These are phyloP conservation scores for Ctenomys sociabilis DNA, from an alignment of 2,113 vertebrate genomes.

Conservation along the genomic window DNA sequence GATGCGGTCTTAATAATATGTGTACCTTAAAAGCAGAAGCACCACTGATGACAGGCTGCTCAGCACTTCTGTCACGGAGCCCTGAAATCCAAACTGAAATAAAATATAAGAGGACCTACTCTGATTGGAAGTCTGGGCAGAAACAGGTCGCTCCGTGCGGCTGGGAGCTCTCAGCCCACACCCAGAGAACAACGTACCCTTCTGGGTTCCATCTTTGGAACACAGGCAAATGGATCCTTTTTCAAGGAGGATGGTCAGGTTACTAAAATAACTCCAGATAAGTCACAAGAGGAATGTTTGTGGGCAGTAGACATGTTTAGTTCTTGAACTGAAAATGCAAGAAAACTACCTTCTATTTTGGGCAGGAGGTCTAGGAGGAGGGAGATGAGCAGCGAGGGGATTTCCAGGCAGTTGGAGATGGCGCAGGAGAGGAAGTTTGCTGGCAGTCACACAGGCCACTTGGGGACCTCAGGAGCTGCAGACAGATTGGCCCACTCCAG, in stretches of 20 bases:
- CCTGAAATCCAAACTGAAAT: neutral
- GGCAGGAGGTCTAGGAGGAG: neutral
- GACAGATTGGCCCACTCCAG: too few species aligned
- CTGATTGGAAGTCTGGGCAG: neutral
- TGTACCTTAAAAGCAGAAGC: neutral
- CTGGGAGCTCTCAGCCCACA: neutral
- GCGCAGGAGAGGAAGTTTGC: neutral
- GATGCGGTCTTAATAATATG: neutral
- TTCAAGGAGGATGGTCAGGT: neutral
- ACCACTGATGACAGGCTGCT: neutral
- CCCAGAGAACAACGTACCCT: neutral
- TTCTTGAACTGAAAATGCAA: neutral
- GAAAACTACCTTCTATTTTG: neutral
- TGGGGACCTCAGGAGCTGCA: neutral
- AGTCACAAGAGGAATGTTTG: neutral
- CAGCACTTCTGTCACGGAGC: too few species aligned
- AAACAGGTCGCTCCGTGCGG: neutral
- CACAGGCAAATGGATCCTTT: neutral
- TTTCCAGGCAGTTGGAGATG: neutral
- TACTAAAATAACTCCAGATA: neutral
- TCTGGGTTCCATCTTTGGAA: neutral
- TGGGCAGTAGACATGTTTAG: neutral
- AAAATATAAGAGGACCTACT: neutral
- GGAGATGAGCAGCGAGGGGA: neutral
- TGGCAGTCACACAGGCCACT: accelerated